A percentile compares a stretch with the other conserved stretches of the same genome.
phyloP scores from a whole-genome alignment of 2,113 vertebrate species.

The Rostratula benghalensis region DNA sequence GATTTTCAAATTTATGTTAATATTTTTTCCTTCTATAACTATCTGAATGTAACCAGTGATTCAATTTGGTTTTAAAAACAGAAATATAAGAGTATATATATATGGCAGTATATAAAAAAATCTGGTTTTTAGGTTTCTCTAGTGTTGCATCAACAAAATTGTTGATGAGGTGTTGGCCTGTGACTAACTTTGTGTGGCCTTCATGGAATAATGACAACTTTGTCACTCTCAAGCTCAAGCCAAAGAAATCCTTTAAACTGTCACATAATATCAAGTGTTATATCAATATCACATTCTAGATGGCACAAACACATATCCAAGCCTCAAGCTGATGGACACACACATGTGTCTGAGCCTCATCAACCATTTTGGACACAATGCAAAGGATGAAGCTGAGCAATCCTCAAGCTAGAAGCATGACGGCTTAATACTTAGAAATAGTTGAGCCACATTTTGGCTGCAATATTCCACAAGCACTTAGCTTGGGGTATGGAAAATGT shows the following conservation, averaged over 20 bases:
- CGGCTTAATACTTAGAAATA: neutral
- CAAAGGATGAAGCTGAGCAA: neutral
- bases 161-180: slow-evolving; percentile 16
- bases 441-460: slow-evolving; percentile 13
- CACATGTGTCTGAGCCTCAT: neutral
- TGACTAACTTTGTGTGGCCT: slow-evolving; percentile 6
- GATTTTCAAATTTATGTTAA: neutral
- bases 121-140: neutral
- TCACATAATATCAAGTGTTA: neutral
- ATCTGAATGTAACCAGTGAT: neutral
- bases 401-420: neutral
- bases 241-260: slow-evolving; percentile 26
- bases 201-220: neutral
- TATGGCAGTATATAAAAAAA: neutral
- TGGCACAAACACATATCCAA: neutral
- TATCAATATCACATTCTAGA: neutral
- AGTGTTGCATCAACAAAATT: neutral
- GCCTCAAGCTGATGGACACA: neutral
- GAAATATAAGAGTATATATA: neutral
- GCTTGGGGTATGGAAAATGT: slow-evolving; percentile 35
- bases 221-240: neutral
- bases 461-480: slow-evolving; percentile 12
- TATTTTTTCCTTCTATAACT: neutral
- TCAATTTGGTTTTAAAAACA: neutral
- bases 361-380: neutral